Conservation (phyloP, 2,888 invertebrate species). For the Lasioglossum morio region DNA sequence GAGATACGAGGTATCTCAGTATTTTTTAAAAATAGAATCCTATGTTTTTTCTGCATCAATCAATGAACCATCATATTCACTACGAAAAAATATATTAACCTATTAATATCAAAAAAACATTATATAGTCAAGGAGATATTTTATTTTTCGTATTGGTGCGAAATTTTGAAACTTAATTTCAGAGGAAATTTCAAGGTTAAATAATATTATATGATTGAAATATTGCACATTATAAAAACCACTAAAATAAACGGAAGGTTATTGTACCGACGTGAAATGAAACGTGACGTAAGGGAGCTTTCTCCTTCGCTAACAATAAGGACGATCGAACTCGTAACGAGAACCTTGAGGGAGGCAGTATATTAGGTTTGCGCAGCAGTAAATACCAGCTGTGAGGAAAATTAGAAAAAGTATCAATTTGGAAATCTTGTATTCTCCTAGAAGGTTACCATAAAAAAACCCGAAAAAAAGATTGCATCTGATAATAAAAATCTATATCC, state of each 20-base stretch:
- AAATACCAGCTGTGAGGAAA: constrained; percentile 61
- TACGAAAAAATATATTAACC: no score
- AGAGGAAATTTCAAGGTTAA: no score
- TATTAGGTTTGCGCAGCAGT: constrained; percentile 77
- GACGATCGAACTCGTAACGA: constrained; percentile 57
- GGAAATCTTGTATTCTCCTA: constrained; percentile 14
- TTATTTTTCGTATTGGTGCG: no score
- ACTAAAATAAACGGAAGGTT: background rate
- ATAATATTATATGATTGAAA: background rate
- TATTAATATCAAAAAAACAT: no score
- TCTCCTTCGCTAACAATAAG: constrained; percentile 20
- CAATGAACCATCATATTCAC: no score
- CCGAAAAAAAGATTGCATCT: background rate
- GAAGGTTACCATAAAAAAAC: background rate
- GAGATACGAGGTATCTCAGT: no score
- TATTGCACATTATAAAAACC: background rate
- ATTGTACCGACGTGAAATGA: constrained; percentile 9
- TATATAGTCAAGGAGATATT: no score
- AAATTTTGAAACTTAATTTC: no score
- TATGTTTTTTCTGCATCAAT: no score
- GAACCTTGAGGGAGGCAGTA: constrained; percentile 48
- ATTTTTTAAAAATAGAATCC: no score
- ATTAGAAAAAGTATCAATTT: constrained; percentile 55
- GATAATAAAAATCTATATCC: background rate
- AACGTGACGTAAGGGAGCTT: constrained; percentile 1